A percentile compares a stretch with the other conserved stretches of the same genome.
Evolutionary conservation across 2,888 invertebrate species (phyloP).

Genomic region (Oligia fasciuncula): DNA sequence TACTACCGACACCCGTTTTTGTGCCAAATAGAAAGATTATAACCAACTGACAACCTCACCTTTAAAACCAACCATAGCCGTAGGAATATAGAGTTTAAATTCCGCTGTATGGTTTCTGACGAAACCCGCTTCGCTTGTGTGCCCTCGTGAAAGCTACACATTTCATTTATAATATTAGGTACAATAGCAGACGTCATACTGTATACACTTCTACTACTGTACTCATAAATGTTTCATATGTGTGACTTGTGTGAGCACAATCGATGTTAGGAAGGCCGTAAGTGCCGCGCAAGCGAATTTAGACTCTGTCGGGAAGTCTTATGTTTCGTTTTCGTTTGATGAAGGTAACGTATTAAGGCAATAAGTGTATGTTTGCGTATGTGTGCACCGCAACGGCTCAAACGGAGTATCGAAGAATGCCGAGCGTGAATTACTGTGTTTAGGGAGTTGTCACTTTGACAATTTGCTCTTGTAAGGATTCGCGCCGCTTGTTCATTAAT

Average conservation of each 20-base stretch:
- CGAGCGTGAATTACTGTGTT: slow-evolving; percentile 89
- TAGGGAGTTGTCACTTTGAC: slow-evolving; percentile 88
- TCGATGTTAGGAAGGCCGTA: slow-evolving; percentile 69
- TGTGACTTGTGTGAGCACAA: slow-evolving; percentile 68
- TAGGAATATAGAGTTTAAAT: slow-evolving; percentile 53
- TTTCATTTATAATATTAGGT: slow-evolving; percentile 88
- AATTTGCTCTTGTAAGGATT: slow-evolving; percentile 85
- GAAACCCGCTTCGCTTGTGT: slow-evolving; percentile 83
- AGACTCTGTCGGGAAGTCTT: slow-evolving; percentile 55
- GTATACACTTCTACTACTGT: slow-evolving; percentile 86
- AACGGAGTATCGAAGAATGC: slow-evolving; percentile 88
- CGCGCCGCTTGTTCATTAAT: slow-evolving; percentile 71
- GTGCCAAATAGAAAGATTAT: slow-evolving; percentile 71
- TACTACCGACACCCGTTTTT: slow-evolving; percentile 85
- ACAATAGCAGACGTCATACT: slow-evolving; percentile 88
- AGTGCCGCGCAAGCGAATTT: slow-evolving; percentile 59
- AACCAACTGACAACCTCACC: slow-evolving; percentile 52
- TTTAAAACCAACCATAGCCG: slow-evolving; percentile 56
- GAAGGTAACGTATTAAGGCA: slow-evolving; percentile 75
- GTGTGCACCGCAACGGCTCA: slow-evolving; percentile 84
- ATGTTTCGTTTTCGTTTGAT: slow-evolving; percentile 61
- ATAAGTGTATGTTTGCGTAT: slow-evolving; percentile 80
- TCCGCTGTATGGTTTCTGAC: slow-evolving; percentile 58
- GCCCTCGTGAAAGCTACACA: slow-evolving; percentile 89
- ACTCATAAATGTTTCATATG: slow-evolving; percentile 84